These are phyloP conservation scores for Steromphala cineraria DNA, from an alignment of 2,888 invertebrate genomes.

Conservation along the genomic window DNA sequence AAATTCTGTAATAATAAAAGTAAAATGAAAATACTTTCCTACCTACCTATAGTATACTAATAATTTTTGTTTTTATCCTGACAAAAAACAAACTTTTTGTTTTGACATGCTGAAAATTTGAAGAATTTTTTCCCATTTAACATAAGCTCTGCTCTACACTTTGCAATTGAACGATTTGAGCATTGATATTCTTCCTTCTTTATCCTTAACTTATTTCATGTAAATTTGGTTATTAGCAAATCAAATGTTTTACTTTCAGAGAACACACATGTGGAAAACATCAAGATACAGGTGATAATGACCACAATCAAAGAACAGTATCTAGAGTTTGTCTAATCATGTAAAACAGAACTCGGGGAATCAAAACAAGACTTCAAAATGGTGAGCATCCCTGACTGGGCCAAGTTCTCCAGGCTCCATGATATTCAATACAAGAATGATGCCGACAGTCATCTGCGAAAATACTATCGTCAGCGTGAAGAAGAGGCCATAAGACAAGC, in stretches of 20 bases:
- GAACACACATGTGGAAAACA: no score
- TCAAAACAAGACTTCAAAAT: constrained; percentile 43
- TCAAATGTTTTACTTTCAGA: not conserved
- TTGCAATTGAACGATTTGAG: no score
- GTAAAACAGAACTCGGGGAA: not conserved
- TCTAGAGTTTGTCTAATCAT: not conserved
- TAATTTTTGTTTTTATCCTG: no score
- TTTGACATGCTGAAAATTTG: no score
- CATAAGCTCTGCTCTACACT: no score
- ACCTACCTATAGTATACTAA: no score
- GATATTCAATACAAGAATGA: constrained; percentile 43
- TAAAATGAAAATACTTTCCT: no score
- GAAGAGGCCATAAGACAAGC: constrained; percentile 67
- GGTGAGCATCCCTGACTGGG: constrained; percentile 73
- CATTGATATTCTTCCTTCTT: not conserved
- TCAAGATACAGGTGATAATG: no score
- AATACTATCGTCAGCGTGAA: constrained; percentile 66
- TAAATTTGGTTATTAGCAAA: not conserved
- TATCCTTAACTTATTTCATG: not conserved
- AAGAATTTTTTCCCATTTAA: no score
- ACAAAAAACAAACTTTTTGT: no score
- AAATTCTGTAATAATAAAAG: no score
- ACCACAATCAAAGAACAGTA: not conserved
- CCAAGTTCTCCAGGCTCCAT: constrained; percentile 60
- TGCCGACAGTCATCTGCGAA: constrained; percentile 44